phyloP scores from a whole-genome alignment of 2,113 vertebrate genomes.

The Melanerpes formicivorus region DNA sequence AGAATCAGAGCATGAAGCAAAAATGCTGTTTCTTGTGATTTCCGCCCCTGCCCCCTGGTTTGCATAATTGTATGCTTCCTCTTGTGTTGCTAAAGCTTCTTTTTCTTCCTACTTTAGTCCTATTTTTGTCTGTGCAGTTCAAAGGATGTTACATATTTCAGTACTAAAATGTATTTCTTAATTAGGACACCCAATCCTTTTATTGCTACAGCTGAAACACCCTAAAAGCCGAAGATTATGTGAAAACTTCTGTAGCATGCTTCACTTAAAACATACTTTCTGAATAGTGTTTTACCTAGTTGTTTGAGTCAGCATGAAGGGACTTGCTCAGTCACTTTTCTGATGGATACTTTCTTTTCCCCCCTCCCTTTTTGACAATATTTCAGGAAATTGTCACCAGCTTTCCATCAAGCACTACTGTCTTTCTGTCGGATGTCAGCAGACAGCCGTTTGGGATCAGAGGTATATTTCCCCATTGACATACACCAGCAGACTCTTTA shows the following conservation, averaged over 20 bases:
- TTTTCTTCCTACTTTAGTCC: background rate
- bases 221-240: background rate
- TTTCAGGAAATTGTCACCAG: conserved; percentile 91
- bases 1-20: background rate
- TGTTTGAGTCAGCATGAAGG: background rate
- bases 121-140: background rate
- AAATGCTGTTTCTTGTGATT: background rate
- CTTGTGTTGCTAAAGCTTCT: conserved; percentile 18
- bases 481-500: background rate
- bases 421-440: conserved; percentile 99
- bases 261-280: background rate
- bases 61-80: conserved; percentile 14
- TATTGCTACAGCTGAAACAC: background rate
- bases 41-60: background rate
- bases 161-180: background rate
- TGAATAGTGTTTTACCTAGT: background rate
- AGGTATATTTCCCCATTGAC: conserved; percentile 79
- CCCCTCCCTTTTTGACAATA: background rate
- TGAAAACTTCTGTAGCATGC: background rate
- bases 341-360: background rate
- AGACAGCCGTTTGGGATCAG: conserved; percentile 94
- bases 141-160: background rate
- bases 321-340: background rate
- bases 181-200: background rate
- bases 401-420: conserved; percentile 95